These are phyloP conservation scores for Stylophora pistillata DNA, from an alignment of 64 coral and sea anemone species.

Conservation along the genomic window DNA sequence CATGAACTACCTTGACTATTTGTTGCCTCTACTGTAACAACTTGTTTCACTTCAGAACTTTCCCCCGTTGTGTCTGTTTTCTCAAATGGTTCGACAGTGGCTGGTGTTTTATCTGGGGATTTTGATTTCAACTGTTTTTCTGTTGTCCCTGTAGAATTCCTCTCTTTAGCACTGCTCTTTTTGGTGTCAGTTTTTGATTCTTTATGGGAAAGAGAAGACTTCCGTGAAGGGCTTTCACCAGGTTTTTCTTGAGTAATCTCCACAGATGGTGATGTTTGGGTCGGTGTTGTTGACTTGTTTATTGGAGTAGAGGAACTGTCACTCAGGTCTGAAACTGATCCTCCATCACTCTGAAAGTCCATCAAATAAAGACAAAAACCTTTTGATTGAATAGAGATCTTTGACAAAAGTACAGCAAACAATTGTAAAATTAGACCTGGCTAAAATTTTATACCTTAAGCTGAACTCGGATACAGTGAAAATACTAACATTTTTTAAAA, in stretches of 20 bases:
- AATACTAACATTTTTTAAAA: too few species aligned
- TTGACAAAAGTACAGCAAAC: background rate
- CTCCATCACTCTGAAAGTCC: conserved; percentile 25
- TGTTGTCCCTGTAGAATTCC: conserved; percentile 1
- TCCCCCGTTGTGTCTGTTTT: background rate
- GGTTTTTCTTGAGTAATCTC: conserved; percentile 16
- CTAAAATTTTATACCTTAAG: too few species aligned
- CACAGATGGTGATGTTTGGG: conserved; percentile 27
- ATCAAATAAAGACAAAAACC: background rate
- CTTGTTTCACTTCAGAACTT: conserved; percentile 11
- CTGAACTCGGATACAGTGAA: too few species aligned
- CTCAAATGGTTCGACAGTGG: conserved; percentile 20
- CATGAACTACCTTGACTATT: background rate
- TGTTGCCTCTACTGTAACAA: background rate
- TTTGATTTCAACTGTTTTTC: conserved; percentile 26
- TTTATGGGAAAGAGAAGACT: background rate
- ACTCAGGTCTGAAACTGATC: conserved; percentile 14
- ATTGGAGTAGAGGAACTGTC: conserved; percentile 33
- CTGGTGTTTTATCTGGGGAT: conserved; percentile 27
- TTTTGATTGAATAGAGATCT: background rate
- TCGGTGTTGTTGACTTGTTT: background rate
- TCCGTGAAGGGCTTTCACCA: background rate
- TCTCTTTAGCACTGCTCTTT: conserved; percentile 27
- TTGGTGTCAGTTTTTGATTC: conserved; percentile 7
- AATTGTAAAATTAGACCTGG: background rate